Evolutionary conservation across 2,888 invertebrate genomes (phyloP), one percentile per base, ranked within the genome.

Genomic region (Heliconius sara): DNA sequence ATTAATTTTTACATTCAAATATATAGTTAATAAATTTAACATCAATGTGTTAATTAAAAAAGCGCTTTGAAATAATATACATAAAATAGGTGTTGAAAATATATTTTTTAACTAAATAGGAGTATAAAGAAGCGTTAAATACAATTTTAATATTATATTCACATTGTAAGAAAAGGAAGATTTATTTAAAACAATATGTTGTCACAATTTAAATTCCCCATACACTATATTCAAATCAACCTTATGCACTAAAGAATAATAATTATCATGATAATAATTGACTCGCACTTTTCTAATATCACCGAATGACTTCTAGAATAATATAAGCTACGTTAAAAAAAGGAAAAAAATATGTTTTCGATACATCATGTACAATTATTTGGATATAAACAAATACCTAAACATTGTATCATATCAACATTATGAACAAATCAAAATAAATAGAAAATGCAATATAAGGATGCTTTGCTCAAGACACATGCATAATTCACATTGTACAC

Each of bases 231-330:
- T 13, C 30, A 57, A 57, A 34, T 19, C 5, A 57, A 57, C 3
- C 25, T 68, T 67, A 52, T 39, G 19, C 63, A 39, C 39, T 39
- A 65, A 75, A n/a, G 22, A 72, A 57, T 34, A 57, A 30, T 57
- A 47, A 73, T 60, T 73, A 57, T 34, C 30, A 57, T 72, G 6
- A 60, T 57, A 72, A 57, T 73, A 73, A 73, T 73, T 73, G 72
- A 73, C 72, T 57, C n/a, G 3, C n/a, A 34, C 57, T 57, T 57
- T 72, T 60, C 34, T 34, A 34, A 60, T 34, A 73, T 73, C 34
- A 57, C 34, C 57, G 6, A 57, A 72, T 22, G 7, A 34, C 34
- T 72, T 68, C 34, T 34, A 39, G 4, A 39, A 66, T 16, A 27
- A 30, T 30, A 22, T 30, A 27, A 30, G 66, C 9, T 34, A 67